Evolutionary conservation across 2,888 invertebrate genomes (phyloP).

Genomic region (Acleris laterana): DNA sequence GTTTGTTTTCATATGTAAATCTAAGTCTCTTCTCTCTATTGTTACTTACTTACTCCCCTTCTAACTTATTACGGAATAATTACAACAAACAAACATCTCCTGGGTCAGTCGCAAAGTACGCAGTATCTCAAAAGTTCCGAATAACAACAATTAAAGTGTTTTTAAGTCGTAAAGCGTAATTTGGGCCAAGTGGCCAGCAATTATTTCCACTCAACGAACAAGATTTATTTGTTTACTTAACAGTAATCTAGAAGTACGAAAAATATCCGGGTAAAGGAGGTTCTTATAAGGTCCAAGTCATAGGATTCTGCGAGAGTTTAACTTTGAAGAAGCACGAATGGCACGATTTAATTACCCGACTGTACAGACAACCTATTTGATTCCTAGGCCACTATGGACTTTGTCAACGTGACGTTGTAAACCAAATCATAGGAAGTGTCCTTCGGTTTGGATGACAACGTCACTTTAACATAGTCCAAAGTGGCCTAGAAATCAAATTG

Average conservation of each 20-base stretch:
- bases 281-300: neutral
- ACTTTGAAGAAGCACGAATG: too few species aligned
- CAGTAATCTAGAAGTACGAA: constrained; percentile 53
- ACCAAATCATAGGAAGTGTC: too few species aligned
- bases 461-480: too few species aligned
- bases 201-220: constrained; percentile 37
- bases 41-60: too few species aligned
- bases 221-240: constrained; percentile 66
- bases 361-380: too few species aligned
- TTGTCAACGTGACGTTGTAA: too few species aligned
- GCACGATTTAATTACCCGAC: too few species aligned
- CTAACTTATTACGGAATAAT: neutral
- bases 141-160: constrained; percentile 37
- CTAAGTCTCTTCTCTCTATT: too few species aligned
- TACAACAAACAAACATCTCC: neutral
- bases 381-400: too few species aligned
- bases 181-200: constrained; percentile 43
- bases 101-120: constrained; percentile 1
- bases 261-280: constrained; percentile 46
- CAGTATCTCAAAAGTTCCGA: constrained; percentile 46
- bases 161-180: constrained; percentile 41
- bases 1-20: too few species aligned
- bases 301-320: neutral
- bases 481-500: too few species aligned
- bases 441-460: too few species aligned